Evolutionary conservation across 2,888 invertebrate species (phyloP), one percentile per base, ranked within the genome.

Genomic region (Liodrosophila aerea): DNA sequence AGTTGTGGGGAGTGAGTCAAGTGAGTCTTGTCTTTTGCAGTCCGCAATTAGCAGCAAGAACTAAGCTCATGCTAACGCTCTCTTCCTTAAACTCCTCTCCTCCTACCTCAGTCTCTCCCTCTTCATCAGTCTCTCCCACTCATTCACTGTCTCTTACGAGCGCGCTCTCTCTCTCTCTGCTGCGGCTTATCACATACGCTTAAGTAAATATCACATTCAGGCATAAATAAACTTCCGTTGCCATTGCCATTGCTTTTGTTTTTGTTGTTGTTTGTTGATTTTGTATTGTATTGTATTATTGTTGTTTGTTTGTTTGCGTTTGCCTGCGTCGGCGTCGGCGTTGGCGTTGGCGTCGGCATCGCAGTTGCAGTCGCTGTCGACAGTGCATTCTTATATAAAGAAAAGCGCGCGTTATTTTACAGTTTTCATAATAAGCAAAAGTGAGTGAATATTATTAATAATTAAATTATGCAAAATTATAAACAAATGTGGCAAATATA

Each of bases 141-240:
- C n/a, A 22, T 22, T 33, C 13, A 4, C 11, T 36, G 4, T 45
- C 5, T n/a, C n/a, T n/a, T n/a, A n/a, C n/a, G n/a, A n/a, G n/a
- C n/a, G n/a, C 36, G 12, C 1, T 3, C 15, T 18, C 9, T 31
- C 16, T 34, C 31, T 34, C 27, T 59, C 37, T n/a, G 22, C 15
- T 9, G 50, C 39, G 43, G 64, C 76, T 85, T 85, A 78, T 78
- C 85, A 73, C 64, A 54, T 66, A 72, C 69, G 85, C 64, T 78
- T 72, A 85, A 76, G 22, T 56, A 85, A 85, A 84, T 64, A 81
- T 44, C 62, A 66, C 59, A 58, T 22, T 53, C 66, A 56, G 85
- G 65, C 84, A 85, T 81, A 81, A 81, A 85, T 81, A 84, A 81
- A 81, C 86, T 81, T 81, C 81, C 81, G 81, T 74, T 84, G 81